These are phyloP conservation scores for Caenorhabditis doughertyi DNA, from an alignment of 2,888 invertebrate species.

Conservation along the genomic window DNA sequence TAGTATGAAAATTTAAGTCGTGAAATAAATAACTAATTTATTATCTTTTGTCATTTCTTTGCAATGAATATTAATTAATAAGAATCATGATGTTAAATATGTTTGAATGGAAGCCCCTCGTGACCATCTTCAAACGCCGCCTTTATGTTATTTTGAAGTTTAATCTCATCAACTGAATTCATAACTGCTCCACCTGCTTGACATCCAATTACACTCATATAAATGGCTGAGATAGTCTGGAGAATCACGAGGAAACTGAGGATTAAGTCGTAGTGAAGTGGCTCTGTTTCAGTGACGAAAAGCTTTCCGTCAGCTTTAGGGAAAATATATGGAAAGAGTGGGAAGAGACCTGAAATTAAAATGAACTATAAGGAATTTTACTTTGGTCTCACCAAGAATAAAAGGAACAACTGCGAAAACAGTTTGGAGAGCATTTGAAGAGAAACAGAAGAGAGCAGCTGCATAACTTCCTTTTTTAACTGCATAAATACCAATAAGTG, in stretches of 20 bases:
- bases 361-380: too few species aligned
- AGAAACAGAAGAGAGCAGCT: slow-evolving; percentile 53
- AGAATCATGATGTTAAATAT: slow-evolving; percentile 1
- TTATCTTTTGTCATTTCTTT: background rate
- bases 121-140: slow-evolving; percentile 59
- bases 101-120: slow-evolving; percentile 46
- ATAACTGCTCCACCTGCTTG: slow-evolving; percentile 49
- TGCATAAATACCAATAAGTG: slow-evolving; percentile 57
- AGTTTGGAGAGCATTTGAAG: slow-evolving; percentile 45
- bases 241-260: slow-evolving; percentile 47
- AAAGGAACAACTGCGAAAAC: slow-evolving; percentile 57
- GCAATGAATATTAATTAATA: background rate
- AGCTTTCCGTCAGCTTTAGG: slow-evolving; percentile 48
- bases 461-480: slow-evolving; percentile 52
- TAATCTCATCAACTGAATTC: slow-evolving; percentile 52
- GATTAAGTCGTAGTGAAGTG: slow-evolving; percentile 38
- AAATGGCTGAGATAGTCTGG: slow-evolving; percentile 36
- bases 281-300: slow-evolving; percentile 44
- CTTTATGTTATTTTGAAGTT: slow-evolving; percentile 50
- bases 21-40: background rate
- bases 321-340: slow-evolving; percentile 59
- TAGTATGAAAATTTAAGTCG: background rate
- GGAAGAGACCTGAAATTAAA: slow-evolving; percentile 58
- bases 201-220: slow-evolving; percentile 46
- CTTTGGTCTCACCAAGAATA: slow-evolving; percentile 46